These are phyloP conservation scores for Patella depressa DNA, from an alignment of 2,888 invertebrate genomes.

Conservation along the genomic window DNA sequence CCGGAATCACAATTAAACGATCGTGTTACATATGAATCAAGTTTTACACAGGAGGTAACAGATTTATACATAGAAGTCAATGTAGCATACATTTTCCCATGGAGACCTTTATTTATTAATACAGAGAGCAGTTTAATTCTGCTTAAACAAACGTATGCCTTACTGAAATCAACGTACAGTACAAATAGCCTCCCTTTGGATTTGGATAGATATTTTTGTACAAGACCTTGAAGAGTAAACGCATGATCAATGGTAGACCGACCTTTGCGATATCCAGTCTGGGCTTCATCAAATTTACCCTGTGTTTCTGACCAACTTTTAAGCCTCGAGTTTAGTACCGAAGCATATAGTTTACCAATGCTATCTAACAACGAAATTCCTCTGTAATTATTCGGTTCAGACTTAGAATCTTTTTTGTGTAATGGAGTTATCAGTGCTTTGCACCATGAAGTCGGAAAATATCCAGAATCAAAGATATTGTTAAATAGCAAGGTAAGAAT, in stretches of 20 bases:
- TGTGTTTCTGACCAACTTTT: conserved; percentile 24
- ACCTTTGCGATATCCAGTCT: conserved; percentile 22
- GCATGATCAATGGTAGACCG: neutral
- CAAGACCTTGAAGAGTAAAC: neutral
- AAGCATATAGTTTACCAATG: conserved; percentile 14
- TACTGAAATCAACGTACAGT: conserved; percentile 24
- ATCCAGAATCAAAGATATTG: neutral
- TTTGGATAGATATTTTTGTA: neutral
- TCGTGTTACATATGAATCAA: too few relatives aligned
- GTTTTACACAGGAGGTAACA: too few relatives aligned
- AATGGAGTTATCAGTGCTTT: neutral
- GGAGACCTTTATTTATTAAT: conserved; percentile 23
- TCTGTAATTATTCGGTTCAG: neutral
- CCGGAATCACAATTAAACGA: too few relatives aligned
- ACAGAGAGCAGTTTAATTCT: conserved; percentile 25
- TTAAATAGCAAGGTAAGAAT: neutral
- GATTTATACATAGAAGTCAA: too few relatives aligned
- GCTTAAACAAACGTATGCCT: conserved; percentile 26
- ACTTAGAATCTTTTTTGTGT: neutral
- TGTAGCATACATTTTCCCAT: conserved; percentile 28
- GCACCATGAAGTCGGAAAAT: neutral
- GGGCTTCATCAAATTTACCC: conserved; percentile 22
- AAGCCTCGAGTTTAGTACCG: conserved; percentile 23
- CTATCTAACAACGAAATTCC: neutral
- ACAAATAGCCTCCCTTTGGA: conserved; percentile 16